Evolutionary conservation across 2,113 vertebrate species (phyloP).

Genomic region (Sphyrna mokarran): DNA sequence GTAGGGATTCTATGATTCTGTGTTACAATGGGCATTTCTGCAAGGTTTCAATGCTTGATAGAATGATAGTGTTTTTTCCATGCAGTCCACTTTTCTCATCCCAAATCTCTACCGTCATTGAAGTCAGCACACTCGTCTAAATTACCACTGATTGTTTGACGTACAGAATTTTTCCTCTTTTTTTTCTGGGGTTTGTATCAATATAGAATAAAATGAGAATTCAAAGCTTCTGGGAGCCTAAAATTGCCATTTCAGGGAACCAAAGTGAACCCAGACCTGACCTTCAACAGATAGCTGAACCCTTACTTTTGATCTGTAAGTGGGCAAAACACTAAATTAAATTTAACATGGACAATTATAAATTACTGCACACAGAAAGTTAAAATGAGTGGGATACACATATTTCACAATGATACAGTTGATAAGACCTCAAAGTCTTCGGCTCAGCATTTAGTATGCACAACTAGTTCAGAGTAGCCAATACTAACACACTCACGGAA

Average conservation of each 20-base stretch:
- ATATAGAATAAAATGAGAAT: not conserved
- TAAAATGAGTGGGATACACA: not conserved
- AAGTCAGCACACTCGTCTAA: not conserved
- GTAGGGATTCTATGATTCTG: no score
- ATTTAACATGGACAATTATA: not conserved
- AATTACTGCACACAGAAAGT: not conserved
- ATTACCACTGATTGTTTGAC: not conserved
- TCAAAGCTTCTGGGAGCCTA: not conserved
- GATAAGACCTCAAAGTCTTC: not conserved
- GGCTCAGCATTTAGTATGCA: not conserved
- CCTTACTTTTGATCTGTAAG: not conserved
- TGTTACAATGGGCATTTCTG: not conserved
- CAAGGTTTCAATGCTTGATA: not conserved
- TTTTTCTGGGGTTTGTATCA: not conserved
- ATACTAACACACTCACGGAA: no score
- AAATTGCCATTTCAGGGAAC: not conserved
- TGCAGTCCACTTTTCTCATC: not conserved
- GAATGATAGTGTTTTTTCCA: not conserved
- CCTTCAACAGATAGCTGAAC: not conserved
- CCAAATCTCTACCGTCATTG: not conserved
- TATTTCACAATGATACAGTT: not conserved
- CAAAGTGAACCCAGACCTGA: not conserved
- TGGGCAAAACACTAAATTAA: not conserved
- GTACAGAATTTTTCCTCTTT: not conserved
- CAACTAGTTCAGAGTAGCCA: not conserved